Percentiles rank a stretch among this genome's conserved stretches.
Conservation (phyloP, 2,888 invertebrate genomes). For the Nephrotoma flavescens region DNA sequence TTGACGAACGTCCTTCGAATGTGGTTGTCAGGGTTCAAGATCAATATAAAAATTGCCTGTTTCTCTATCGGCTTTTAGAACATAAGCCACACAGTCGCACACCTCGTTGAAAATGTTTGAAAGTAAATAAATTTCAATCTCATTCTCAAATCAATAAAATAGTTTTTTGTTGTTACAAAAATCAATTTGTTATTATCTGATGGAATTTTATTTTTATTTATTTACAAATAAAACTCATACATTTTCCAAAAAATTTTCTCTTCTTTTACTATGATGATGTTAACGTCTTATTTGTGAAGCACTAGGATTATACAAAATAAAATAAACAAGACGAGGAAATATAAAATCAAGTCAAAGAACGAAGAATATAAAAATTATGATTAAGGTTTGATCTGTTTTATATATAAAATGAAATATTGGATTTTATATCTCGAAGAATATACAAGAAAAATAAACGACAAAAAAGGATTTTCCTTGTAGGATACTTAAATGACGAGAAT, state of each 20-base stretch:
- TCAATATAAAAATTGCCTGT: too few species aligned
- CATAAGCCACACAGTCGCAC: too few species aligned
- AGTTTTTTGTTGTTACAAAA: background rate
- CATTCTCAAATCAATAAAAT: background rate
- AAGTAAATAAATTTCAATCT: background rate
- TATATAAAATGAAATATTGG: background rate
- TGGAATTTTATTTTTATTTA: background rate
- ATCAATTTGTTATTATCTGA: background rate
- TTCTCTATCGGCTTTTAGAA: too few species aligned
- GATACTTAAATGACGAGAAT: background rate
- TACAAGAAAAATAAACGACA: background rate
- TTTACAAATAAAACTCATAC: background rate
- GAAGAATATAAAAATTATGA: background rate
- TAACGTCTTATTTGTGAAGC: background rate
- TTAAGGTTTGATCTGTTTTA: background rate
- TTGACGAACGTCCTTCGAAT: too few species aligned
- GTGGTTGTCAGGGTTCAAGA: too few species aligned
- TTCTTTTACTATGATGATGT: background rate
- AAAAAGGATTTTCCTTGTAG: background rate
- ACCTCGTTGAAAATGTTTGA: background rate
- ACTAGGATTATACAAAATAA: background rate
- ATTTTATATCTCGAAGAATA: background rate
- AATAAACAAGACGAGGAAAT: background rate
- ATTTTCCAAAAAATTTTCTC: background rate
- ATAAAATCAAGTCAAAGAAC: background rate